Conservation (phyloP, 1,140 invertebrate species). For the Drosophila pachea region DNA sequence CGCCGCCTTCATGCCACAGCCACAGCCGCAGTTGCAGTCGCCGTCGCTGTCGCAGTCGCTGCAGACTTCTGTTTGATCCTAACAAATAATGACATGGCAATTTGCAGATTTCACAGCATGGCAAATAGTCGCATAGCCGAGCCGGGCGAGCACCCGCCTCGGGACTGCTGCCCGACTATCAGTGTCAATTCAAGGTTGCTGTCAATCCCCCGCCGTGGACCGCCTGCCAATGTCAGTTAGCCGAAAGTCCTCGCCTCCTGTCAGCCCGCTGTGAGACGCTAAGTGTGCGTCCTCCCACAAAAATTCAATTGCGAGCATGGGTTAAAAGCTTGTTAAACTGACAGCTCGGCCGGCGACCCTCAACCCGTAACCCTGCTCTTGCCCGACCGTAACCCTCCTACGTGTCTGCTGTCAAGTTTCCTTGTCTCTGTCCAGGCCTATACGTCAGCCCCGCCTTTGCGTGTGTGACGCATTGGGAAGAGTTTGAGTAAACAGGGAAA, state of each 20-base stretch:
- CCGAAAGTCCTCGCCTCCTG: slow-evolving; percentile 47
- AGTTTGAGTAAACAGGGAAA: background rate
- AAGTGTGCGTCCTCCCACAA: background rate
- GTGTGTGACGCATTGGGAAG: background rate
- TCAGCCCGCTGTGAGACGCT: slow-evolving; percentile 13
- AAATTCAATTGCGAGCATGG: slow-evolving; percentile 48
- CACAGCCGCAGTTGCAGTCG: slow-evolving; percentile 1
- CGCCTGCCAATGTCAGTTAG: slow-evolving; percentile 70
- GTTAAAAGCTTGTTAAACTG: slow-evolving; percentile 47
- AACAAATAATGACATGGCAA: slow-evolving; percentile 79
- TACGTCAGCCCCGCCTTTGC: background rate
- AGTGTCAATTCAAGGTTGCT: slow-evolving; percentile 60
- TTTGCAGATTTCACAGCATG: slow-evolving; percentile 79
- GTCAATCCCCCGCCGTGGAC: slow-evolving; percentile 42
- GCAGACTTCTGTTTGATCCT: slow-evolving; percentile 63
- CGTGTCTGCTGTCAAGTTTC: slow-evolving; percentile 41
- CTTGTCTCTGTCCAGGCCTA: slow-evolving; percentile 33
- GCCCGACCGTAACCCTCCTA: slow-evolving; percentile 37
- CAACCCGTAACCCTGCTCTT: background rate
- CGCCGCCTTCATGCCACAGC: background rate
- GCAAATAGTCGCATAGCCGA: slow-evolving; percentile 26
- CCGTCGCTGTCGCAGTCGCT: slow-evolving; percentile 11
- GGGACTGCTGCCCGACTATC: slow-evolving; percentile 45
- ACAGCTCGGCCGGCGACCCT: slow-evolving; percentile 36
- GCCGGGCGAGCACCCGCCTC: background rate